A percentile compares a stretch with the other conserved stretches of the same genome.
phyloP scores from a whole-genome alignment of 2,888 invertebrate species.

The Ormia ochracea region DNA sequence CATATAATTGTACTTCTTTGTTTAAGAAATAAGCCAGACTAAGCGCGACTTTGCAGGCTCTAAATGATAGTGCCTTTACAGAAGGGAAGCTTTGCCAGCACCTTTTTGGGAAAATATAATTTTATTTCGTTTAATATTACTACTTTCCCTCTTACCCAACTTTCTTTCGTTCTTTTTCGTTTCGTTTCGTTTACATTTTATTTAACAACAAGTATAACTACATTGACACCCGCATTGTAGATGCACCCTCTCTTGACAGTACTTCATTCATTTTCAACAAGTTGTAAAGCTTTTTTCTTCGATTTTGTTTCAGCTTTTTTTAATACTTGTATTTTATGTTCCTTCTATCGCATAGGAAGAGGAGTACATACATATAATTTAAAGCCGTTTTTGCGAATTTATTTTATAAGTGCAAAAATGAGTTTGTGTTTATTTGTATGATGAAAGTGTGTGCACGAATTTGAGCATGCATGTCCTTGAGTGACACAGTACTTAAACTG shows the following conservation, averaged over 20 bases:
- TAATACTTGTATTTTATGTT: neutral
- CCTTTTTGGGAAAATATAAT: too few species aligned
- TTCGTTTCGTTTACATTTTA: conserved; percentile 8
- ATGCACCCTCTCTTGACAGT: conserved; percentile 29
- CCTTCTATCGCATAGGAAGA: conserved; percentile 19
- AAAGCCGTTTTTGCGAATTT: conserved; percentile 57
- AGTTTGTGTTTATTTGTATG: neutral
- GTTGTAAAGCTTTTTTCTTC: conserved; percentile 48
- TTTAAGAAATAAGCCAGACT: too few species aligned
- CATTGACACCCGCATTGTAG: neutral
- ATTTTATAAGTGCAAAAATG: conserved; percentile 34
- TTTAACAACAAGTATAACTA: conserved; percentile 1
- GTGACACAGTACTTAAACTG: conserved; percentile 52
- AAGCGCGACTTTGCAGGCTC: too few species aligned
- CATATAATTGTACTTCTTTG: too few species aligned
- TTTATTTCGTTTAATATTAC: too few species aligned
- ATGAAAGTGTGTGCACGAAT: neutral
- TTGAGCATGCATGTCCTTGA: conserved; percentile 52
- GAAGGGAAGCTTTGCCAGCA: too few species aligned
- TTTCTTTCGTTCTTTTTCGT: neutral
- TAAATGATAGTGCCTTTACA: too few species aligned
- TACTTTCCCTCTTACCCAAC: neutral
- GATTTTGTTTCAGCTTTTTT: conserved; percentile 40
- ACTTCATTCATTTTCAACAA: conserved; percentile 61
- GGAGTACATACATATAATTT: conserved; percentile 13